Conservation (phyloP, 2,113 vertebrate genomes). For the Corydoras maculifer region DNA sequence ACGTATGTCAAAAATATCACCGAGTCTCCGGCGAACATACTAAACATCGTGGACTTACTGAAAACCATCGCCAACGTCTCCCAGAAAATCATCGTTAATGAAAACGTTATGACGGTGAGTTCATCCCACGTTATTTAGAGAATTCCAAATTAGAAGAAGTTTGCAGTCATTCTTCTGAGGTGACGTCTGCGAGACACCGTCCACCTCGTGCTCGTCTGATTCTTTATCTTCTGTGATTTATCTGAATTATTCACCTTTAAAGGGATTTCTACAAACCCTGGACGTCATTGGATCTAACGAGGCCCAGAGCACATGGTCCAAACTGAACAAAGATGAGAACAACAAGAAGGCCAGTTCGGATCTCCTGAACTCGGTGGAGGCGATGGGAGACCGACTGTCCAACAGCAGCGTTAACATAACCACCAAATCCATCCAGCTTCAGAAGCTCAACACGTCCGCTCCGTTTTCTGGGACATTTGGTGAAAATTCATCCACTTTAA, state of each 20-base stretch:
- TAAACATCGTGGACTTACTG: constrained; percentile 47
- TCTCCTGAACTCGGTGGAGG: constrained; percentile 66
- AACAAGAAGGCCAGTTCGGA: constrained; percentile 49
- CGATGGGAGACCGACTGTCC: constrained; percentile 47
- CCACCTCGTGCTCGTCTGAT: not conserved
- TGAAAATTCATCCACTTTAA: constrained; percentile 41
- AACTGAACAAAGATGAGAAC: constrained; percentile 45
- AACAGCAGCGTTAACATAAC: not conserved
- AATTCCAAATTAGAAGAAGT: not conserved
- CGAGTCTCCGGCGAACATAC: constrained; percentile 47
- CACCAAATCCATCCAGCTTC: constrained; percentile 43
- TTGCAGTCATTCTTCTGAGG: too few relatives aligned
- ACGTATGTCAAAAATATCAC: not conserved
- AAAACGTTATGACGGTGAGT: constrained; percentile 46
- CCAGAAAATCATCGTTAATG: not conserved
- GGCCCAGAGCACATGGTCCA: constrained; percentile 45
- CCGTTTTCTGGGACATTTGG: constrained; percentile 24
- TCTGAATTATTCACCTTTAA: constrained; percentile 29
- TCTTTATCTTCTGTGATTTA: not conserved
- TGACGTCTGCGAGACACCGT: too few relatives aligned
- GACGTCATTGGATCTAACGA: constrained; percentile 46
- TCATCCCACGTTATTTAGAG: not conserved
- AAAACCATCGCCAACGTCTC: constrained; percentile 35
- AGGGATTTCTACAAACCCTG: constrained; percentile 56
- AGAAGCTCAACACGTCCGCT: constrained; percentile 21